These are phyloP conservation scores for Antedon mediterranea DNA, from an alignment of 53 echinoderm and acorn worm species.

Conservation along the genomic window DNA sequence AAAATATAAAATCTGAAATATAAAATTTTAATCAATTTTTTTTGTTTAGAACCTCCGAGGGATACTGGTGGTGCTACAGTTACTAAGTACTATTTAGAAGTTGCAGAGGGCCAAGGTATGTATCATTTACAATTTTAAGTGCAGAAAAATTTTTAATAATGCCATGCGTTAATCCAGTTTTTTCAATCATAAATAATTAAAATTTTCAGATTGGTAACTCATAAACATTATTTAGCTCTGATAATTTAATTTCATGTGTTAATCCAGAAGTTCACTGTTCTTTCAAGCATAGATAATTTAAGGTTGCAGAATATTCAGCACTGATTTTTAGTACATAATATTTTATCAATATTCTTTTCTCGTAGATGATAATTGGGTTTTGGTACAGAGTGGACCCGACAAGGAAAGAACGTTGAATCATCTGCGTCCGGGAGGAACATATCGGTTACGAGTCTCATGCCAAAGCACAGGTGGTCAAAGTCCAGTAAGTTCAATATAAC, in stretches of 20 bases:
- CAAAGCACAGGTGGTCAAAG: constrained; percentile 76
- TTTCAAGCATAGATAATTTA: too few relatives aligned
- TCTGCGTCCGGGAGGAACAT: constrained; percentile 72
- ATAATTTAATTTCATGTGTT: too few relatives aligned
- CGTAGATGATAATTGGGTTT: constrained; percentile 55
- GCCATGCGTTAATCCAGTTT: too few relatives aligned
- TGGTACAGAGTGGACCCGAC: constrained; percentile 54
- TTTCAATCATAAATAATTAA: too few relatives aligned
- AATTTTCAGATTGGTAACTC: too few relatives aligned
- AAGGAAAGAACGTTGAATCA: constrained; percentile 48
- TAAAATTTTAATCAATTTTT: not conserved
- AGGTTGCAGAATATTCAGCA: too few relatives aligned
- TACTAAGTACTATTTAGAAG: constrained; percentile 61
- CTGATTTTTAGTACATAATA: too few relatives aligned
- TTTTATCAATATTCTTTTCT: not conserved
- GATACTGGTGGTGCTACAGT: constrained; percentile 86
- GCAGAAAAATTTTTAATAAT: not conserved
- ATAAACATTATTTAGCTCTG: too few relatives aligned
- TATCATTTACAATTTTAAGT: not conserved
- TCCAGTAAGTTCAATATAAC: constrained; percentile 67
- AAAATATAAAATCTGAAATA: not conserved
- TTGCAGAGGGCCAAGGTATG: constrained; percentile 53
- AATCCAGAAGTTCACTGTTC: too few relatives aligned
- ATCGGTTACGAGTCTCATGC: constrained; percentile 64
- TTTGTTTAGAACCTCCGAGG: constrained; percentile 63